These are phyloP conservation scores for Xerus inauris DNA, from an alignment of 2,113 vertebrate species.

Conservation along the genomic window DNA sequence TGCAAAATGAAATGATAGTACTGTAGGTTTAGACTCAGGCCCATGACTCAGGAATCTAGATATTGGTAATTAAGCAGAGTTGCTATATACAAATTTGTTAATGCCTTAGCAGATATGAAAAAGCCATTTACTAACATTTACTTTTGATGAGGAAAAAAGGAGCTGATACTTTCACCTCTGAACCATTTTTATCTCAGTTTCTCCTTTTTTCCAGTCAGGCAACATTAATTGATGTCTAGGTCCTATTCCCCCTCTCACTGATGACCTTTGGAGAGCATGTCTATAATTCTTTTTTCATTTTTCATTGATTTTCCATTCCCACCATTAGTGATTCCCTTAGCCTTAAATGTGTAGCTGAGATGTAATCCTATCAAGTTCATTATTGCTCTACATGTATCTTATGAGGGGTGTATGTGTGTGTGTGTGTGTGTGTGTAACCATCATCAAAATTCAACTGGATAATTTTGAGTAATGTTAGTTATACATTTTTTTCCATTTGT, in stretches of 20 bases:
- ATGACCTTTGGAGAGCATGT: not conserved
- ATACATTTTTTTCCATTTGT: conserved; percentile 5
- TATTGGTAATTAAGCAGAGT: not conserved
- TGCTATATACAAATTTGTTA: not conserved
- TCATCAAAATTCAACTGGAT: not conserved
- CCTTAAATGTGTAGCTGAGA: conserved; percentile 31
- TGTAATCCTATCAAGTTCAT: not conserved
- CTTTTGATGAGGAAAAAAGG: not conserved
- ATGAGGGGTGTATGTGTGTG: not conserved
- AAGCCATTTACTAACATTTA: not conserved
- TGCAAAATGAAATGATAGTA: not conserved
- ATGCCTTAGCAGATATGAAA: not conserved
- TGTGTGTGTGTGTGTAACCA: not conserved
- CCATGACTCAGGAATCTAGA: conserved; percentile 10
- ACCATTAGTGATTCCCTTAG: not conserved
- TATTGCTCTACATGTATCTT: not conserved
- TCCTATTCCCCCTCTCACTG: not conserved
- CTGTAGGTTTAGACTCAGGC: not conserved
- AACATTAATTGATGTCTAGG: not conserved
- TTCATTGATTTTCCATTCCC: conserved; percentile 41
- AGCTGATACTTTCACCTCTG: not conserved
- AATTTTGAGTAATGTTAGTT: conserved; percentile 25
- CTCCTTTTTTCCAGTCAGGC: not conserved
- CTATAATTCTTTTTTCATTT: not conserved
- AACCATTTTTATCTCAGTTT: not conserved